Evolutionary conservation across 1,140 invertebrate species (phyloP).

Genomic region (Oryzaephilus surinamensis): DNA sequence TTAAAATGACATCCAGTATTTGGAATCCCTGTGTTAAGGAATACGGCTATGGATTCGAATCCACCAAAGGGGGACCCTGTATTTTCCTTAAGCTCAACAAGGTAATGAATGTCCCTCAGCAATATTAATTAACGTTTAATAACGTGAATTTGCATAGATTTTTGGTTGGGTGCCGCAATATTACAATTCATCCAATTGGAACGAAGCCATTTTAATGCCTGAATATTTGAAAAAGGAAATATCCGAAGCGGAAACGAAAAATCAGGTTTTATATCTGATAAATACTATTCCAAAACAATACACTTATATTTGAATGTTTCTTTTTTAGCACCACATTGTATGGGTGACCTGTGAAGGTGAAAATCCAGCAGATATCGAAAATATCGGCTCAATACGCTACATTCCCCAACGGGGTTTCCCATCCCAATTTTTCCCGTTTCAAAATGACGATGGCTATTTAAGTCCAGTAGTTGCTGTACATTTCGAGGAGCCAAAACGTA

Average conservation of each 20-base stretch:
- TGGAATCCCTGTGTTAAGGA: slow-evolving; percentile 49
- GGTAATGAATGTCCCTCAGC: slow-evolving; percentile 41
- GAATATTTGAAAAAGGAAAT: slow-evolving; percentile 64
- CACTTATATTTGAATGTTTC: too few species aligned
- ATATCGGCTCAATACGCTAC: slow-evolving; percentile 76
- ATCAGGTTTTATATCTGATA: slow-evolving; percentile 18
- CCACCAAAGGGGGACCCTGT: slow-evolving; percentile 56
- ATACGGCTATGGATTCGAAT: slow-evolving; percentile 60
- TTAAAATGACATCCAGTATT: slow-evolving; percentile 51
- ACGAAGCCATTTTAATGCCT: slow-evolving; percentile 61
- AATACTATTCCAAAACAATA: neutral
- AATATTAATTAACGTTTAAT: neutral
- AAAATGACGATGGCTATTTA: slow-evolving; percentile 69
- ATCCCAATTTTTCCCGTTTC: slow-evolving; percentile 69
- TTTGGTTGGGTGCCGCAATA: slow-evolving; percentile 68
- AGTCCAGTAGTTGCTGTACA: slow-evolving; percentile 82
- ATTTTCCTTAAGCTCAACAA: slow-evolving; percentile 78
- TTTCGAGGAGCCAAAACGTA: slow-evolving; percentile 72
- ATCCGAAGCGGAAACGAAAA: slow-evolving; percentile 32
- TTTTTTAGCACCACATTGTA: slow-evolving; percentile 54
- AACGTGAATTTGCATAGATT: slow-evolving; percentile 47
- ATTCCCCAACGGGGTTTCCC: slow-evolving; percentile 68
- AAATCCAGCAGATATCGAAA: slow-evolving; percentile 81
- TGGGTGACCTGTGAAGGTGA: slow-evolving; percentile 85
- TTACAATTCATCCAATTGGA: slow-evolving; percentile 57